phyloP scores from a whole-genome alignment of 2,797 vertebrate genomes.

The Malurus splendens region DNA sequence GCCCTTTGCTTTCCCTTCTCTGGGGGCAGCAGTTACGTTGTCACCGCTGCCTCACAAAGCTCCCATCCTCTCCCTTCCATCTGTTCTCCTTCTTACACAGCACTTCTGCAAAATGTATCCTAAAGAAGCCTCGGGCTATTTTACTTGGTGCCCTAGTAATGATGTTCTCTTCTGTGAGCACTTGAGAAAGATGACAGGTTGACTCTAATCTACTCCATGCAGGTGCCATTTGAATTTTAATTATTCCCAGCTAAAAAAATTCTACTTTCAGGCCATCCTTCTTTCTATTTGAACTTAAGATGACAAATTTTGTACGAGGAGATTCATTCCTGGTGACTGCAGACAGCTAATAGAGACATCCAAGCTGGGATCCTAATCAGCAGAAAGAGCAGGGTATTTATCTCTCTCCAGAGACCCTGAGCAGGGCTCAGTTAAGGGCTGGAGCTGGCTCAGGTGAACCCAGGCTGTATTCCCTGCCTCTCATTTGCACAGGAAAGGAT shows the following conservation, averaged over 20 bases:
- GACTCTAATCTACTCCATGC: neutral
- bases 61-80: neutral
- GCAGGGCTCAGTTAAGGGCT: neutral
- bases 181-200: constrained; percentile 31
- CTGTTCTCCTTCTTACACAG: neutral
- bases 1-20: neutral
- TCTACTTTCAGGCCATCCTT: neutral
- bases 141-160: constrained; percentile 1
- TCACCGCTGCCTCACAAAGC: neutral
- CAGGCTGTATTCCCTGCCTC: neutral
- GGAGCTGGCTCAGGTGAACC: neutral
- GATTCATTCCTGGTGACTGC: neutral
- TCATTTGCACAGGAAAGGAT: neutral
- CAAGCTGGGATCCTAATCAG: neutral
- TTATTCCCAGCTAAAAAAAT: constrained; percentile 14
- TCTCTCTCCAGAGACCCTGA: neutral
- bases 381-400: neutral
- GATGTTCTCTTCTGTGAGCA: constrained; percentile 6
- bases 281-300: neutral
- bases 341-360: constrained; percentile 13
- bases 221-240: constrained; percentile 31
- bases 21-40: neutral
- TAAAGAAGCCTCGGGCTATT: constrained; percentile 17
- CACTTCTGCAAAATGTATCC: neutral
- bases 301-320: neutral